Percentiles rank a stretch among this genome's conserved stretches.
phyloP scores from a whole-genome alignment of 2,888 invertebrate genomes.

The Conistra vaccinii region DNA sequence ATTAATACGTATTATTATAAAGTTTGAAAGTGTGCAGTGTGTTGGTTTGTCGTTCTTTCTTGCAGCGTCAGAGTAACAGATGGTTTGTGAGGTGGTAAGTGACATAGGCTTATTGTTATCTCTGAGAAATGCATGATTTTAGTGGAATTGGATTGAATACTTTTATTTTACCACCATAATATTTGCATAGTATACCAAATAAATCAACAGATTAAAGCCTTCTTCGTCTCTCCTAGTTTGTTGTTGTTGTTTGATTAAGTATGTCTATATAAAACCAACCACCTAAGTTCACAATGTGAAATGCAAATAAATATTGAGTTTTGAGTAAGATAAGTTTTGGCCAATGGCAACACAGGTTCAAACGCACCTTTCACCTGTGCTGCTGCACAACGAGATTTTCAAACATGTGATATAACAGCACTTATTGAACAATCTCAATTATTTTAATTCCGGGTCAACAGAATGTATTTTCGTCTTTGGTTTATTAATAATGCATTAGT shows the following conservation, averaged over 20 bases:
- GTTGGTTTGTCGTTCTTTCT: not conserved
- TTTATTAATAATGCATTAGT: constrained; percentile 37
- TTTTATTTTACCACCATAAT: no score
- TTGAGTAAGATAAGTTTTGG: no score
- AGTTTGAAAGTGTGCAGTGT: no score
- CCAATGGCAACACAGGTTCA: not conserved
- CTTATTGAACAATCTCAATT: not conserved
- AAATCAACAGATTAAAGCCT: no score
- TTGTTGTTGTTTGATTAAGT: rapidly evolving
- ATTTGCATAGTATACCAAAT: no score
- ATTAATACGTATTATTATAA: no score
- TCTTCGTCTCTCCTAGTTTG: no score
- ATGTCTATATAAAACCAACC: no score
- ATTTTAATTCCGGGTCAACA: not conserved
- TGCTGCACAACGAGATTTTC: not conserved
- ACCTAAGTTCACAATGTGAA: no score
- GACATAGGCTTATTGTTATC: not conserved
- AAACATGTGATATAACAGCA: not conserved
- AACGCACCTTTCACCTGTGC: not conserved
- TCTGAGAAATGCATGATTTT: no score
- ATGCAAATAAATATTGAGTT: no score
- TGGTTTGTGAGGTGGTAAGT: not conserved
- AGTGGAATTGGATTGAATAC: no score
- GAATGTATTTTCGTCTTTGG: constrained; percentile 7
- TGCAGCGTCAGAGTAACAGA: not conserved